Percentiles rank a stretch among this genome's conserved stretches.
Conservation (phyloP, 2,888 invertebrate species). For the Vanessa cardui region DNA sequence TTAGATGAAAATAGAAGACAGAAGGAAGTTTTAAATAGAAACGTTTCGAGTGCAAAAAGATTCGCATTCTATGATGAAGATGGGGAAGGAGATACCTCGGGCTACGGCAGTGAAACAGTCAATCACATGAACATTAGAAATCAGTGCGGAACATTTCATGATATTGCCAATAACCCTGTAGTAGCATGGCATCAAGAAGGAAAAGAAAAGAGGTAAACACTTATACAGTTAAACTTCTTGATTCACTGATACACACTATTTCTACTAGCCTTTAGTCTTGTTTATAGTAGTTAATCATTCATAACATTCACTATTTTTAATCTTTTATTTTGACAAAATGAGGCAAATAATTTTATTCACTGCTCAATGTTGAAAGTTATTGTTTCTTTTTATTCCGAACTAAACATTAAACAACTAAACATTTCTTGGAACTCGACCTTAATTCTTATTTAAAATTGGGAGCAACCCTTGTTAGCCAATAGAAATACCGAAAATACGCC, state of each 20-base stretch:
- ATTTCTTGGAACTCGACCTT: not conserved
- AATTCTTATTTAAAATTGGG: constrained; percentile 20
- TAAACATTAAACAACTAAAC: not conserved
- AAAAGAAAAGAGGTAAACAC: constrained; percentile 63
- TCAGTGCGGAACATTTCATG: constrained; percentile 54
- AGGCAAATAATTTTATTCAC: not conserved
- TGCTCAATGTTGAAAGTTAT: not conserved
- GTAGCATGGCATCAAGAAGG: constrained; percentile 75
- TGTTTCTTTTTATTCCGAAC: not conserved
- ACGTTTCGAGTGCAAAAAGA: constrained; percentile 72
- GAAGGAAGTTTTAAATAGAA: constrained; percentile 62
- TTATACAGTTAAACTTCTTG: not conserved
- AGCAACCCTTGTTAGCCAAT: constrained; percentile 19
- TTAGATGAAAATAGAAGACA: constrained; percentile 59
- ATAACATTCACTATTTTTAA: not conserved
- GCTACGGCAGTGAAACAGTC: constrained; percentile 91
- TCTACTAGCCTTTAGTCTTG: too few species aligned
- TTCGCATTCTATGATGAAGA: constrained; percentile 79
- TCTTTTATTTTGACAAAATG: not conserved
- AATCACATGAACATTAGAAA: constrained; percentile 74
- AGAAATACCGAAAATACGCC: constrained; percentile 23
- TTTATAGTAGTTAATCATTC: too few species aligned
- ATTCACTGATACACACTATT: too few species aligned
- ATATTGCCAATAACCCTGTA: constrained; percentile 54
- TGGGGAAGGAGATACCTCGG: constrained; percentile 90